Conservation (phyloP, 2,113 vertebrate genomes). For the Indri indri region DNA sequence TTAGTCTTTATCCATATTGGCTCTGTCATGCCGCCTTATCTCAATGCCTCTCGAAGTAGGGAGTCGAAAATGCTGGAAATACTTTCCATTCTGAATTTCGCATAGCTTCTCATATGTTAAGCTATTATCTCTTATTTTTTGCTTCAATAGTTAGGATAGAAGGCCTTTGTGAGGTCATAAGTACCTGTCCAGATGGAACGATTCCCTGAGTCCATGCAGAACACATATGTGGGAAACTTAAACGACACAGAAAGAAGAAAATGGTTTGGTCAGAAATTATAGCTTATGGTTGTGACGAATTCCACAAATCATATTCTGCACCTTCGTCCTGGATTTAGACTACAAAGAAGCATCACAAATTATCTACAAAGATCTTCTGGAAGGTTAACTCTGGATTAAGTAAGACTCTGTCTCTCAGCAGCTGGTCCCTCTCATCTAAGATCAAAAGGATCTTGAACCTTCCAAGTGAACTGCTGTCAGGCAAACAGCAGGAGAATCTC, state of each 20-base stretch:
- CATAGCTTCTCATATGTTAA: background rate
- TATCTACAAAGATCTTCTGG: slow-evolving; percentile 55
- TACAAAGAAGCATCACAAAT: slow-evolving; percentile 58
- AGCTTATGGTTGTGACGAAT: background rate
- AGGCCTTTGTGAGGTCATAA: background rate
- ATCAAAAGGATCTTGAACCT: slow-evolving; percentile 74
- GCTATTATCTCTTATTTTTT: background rate
- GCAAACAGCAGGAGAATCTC: slow-evolving; percentile 71
- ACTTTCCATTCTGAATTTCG: slow-evolving; percentile 28
- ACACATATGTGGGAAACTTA: background rate
- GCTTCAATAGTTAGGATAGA: background rate
- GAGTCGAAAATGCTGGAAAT: background rate
- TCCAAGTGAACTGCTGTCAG: slow-evolving; percentile 70
- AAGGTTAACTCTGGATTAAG: slow-evolving; percentile 61
- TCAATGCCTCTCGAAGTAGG: background rate
- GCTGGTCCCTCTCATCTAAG: slow-evolving; percentile 74
- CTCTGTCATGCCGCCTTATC: background rate
- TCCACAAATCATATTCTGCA: background rate
- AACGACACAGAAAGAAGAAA: background rate
- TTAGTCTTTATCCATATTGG: background rate
- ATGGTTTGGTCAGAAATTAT: background rate
- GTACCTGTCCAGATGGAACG: background rate
- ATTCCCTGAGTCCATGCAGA: background rate
- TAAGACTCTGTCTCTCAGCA: slow-evolving; percentile 64
- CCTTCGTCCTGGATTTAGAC: slow-evolving; percentile 46